Evolutionary conservation across 2,797 vertebrate species (phyloP), one percentile per base, ranked within the genome.

Genomic region (Microtus agrestis): DNA sequence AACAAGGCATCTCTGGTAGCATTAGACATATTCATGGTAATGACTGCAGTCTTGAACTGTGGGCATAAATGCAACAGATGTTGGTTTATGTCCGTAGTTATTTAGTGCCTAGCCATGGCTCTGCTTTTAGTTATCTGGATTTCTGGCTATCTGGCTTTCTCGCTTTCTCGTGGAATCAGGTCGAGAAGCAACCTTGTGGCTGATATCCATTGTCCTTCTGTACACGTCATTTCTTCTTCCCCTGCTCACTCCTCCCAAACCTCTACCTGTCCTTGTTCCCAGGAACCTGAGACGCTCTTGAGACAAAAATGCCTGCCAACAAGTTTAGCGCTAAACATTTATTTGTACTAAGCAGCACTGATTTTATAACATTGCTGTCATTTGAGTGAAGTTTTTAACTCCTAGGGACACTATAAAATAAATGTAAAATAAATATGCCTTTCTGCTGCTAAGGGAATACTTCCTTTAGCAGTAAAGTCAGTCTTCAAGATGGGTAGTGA

Each of bases 381-480:
- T 91, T 91, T 59, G 78, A 25, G 14, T 56, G 17, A 95, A 74
- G 79, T 69, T 89, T 96, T 92, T 77, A 96, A 61, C 63, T 91
- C 51, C 48, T 79, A 74, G 69, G 78, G 95, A 31, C 48, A n/a
- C 76, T 97, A 87, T 61, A 82, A 95, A 95, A 92, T 95, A 95
- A 92, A 76, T 88, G 69, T 69, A 67, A 94, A 95, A 92, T 71
- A 94, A 94, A 78, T 73, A 73, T 65, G 17, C 54, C 65, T 95
- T 40, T 95, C 85, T 92, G 46, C 88, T 85, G 4, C 71, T 94
- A 95, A 95, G 61, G 87, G 76, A 94, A 65, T 76, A 76, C 82
- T 88, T 96, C 84, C 71, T 59, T 95, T 67, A 59, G 54, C 25
- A 43, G 29, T 78, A 88, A 95, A 95, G 51, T 81, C 87, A 85